Evolutionary conservation across 1,140 invertebrate genomes (phyloP).

Genomic region (Pachypeltis micranthus): DNA sequence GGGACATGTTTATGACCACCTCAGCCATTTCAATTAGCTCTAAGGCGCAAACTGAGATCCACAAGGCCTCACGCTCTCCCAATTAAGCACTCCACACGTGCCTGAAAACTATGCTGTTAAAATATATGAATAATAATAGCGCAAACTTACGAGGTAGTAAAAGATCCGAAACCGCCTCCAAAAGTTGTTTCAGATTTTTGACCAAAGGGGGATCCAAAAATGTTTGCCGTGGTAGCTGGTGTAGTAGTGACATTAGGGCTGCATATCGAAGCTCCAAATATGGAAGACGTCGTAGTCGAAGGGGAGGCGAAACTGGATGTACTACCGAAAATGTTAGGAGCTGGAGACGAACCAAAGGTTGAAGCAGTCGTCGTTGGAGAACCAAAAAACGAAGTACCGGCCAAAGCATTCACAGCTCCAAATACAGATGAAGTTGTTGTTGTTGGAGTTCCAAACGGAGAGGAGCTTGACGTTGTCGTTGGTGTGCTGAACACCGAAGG

Average conservation of each 20-base stretch:
- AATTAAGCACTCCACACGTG: too few species aligned
- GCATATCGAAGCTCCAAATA: conserved; percentile 14
- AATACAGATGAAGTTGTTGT: conserved; percentile 13
- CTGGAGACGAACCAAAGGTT: conserved; percentile 8
- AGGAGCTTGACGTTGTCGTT: conserved; percentile 11
- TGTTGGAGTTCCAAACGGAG: conserved; percentile 15
- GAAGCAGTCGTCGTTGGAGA: conserved; percentile 10
- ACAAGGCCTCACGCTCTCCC: too few species aligned
- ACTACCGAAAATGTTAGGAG: conserved; percentile 4
- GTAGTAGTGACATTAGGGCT: not conserved
- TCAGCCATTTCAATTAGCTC: too few species aligned
- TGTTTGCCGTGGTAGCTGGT: not conserved
- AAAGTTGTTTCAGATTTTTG: conserved; percentile 26
- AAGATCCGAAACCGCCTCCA: too few species aligned
- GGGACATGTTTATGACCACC: too few species aligned
- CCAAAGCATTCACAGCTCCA: conserved; percentile 15
- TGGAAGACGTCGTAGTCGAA: conserved; percentile 18
- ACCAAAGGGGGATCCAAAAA: conserved; percentile 4
- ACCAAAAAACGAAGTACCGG: conserved; percentile 14
- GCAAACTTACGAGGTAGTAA: too few species aligned
- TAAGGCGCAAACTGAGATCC: too few species aligned
- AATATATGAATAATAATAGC: too few species aligned
- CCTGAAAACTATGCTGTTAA: too few species aligned
- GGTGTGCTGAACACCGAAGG: conserved; percentile 6
- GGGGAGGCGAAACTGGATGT: conserved; percentile 16